Percentiles rank a stretch among this genome's conserved stretches.
phyloP scores from a whole-genome alignment of 2,797 vertebrate genomes.

The Dallia pectoralis region DNA sequence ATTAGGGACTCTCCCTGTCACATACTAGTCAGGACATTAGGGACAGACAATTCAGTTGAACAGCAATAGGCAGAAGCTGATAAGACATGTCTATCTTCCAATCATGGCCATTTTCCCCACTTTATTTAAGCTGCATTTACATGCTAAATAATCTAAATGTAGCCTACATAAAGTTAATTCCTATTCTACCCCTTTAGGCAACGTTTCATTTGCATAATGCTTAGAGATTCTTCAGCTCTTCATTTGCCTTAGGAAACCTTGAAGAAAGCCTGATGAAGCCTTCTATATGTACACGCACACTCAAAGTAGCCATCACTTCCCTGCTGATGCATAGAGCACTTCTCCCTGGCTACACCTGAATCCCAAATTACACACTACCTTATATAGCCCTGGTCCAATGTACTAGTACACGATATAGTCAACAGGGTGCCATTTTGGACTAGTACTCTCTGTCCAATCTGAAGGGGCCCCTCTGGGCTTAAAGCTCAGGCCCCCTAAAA shows the following conservation, averaged over 20 bases:
- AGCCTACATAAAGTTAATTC: not conserved
- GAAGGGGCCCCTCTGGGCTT: not conserved
- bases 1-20: conserved; percentile 18
- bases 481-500: not conserved
- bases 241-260: not conserved
- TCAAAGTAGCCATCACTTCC: not conserved
- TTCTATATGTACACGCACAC: not conserved
- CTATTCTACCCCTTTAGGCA: not conserved
- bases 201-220: conserved; percentile 21
- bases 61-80: conserved; percentile 34
- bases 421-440: not conserved
- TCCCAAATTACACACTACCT: not conserved
- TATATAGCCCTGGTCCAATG: not conserved
- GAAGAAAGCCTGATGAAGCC: conserved; percentile 8
- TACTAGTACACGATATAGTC: not conserved
- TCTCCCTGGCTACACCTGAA: not conserved
- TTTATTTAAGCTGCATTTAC: not conserved
- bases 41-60: conserved; percentile 24
- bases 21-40: conserved; percentile 34
- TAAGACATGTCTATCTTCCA: conserved; percentile 37
- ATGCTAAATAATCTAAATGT: not conserved
- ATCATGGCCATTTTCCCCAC: conserved; percentile 25
- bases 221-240: conserved; percentile 7
- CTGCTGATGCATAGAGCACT: conserved; percentile 7
- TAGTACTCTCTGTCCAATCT: not conserved